Base-by-base conservation (phyloP, 2,888 invertebrate species). In the Trachelus tabidus region DNA sequence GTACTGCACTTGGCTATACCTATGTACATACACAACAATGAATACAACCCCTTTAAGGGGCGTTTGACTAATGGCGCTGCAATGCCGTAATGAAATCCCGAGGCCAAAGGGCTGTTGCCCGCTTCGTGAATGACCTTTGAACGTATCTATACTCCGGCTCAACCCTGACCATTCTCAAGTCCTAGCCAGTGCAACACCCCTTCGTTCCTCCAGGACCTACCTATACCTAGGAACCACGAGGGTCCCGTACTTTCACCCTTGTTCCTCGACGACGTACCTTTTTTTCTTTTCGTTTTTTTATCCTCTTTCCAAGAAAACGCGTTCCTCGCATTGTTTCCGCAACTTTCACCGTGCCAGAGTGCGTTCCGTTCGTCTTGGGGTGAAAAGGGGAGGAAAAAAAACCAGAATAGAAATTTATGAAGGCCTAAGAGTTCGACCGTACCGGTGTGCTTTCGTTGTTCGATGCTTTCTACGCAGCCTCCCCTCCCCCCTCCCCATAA, bases 281-380 rank as follows among this genome's bases (percentile, higher is more conserved):
- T 80, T 80, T 82, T 81, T 79, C 37, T 56, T 23, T 76, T 71
- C 75, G 73, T 79, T 75, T 78, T 68, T 73, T 40, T 68, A 69
- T 75, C 76, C 73, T 73, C 77, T 73, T 75, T 79, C 80, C 78
- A 79, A 79, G 77, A 79, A 79, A 81, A 75, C 71, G 82, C 85
- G 83, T 87, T 86, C 84, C 83, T 85, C 73, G 87, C 86, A 88
- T 89, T 89, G 89, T 89, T 88, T 87, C 80, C 87, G 85, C 83
- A 87, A 89, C 89, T 89, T 89, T 89, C 89, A 86, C 89, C 85
- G 73, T 77, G 81, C 78, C 81, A 68, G 76, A 78, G 56, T 73
- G 73, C 69, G 79, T 69, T 79, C 78, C 77, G 75, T 73, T n/a
- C 34, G 73, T 76, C 71, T 79, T 76, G 80, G 77, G 76, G 80